These are phyloP conservation scores for Melierax canorus DNA, from an alignment of 2,113 vertebrate genomes.

Conservation along the genomic window DNA sequence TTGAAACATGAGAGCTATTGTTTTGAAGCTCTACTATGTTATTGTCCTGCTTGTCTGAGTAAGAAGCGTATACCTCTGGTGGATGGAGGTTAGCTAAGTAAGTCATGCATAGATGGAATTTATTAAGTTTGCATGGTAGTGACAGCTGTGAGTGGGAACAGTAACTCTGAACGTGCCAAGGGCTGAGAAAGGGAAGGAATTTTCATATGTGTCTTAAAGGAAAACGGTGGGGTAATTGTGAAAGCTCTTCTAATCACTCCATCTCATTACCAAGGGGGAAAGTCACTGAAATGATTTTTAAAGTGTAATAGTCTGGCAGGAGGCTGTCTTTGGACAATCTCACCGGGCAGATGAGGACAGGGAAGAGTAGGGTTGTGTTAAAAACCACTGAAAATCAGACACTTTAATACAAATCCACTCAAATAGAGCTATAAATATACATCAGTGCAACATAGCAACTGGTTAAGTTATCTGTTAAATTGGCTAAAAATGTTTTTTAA, in stretches of 20 bases:
- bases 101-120: constrained; percentile 68
- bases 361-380: not conserved
- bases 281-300: constrained; percentile 47
- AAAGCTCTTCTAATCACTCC: constrained; percentile 55
- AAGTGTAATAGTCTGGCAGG: constrained; percentile 38
- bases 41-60: constrained; percentile 58
- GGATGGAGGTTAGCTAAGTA: constrained; percentile 67
- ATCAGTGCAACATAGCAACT: not conserved
- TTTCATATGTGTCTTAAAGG: constrained; percentile 31
- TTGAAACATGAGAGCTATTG: constrained; percentile 53
- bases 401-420: constrained; percentile 40
- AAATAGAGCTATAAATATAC: constrained; percentile 28
- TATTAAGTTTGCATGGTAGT: constrained; percentile 64
- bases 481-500: not conserved
- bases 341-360: constrained; percentile 10
- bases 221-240: constrained; percentile 52
- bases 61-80: constrained; percentile 59
- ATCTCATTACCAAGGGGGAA: constrained; percentile 25
- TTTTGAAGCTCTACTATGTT: constrained; percentile 63
- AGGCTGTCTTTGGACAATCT: constrained; percentile 46
- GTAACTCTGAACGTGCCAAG: constrained; percentile 50
- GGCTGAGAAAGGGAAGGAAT: constrained; percentile 55
- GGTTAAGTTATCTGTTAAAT: constrained; percentile 45
- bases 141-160: constrained; percentile 60
- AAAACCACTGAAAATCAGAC: not conserved